A percentile compares a stretch with the other conserved stretches of the same genome.
phyloP scores from a whole-genome alignment of 2,888 invertebrate genomes.

The Encarsia formosa region DNA sequence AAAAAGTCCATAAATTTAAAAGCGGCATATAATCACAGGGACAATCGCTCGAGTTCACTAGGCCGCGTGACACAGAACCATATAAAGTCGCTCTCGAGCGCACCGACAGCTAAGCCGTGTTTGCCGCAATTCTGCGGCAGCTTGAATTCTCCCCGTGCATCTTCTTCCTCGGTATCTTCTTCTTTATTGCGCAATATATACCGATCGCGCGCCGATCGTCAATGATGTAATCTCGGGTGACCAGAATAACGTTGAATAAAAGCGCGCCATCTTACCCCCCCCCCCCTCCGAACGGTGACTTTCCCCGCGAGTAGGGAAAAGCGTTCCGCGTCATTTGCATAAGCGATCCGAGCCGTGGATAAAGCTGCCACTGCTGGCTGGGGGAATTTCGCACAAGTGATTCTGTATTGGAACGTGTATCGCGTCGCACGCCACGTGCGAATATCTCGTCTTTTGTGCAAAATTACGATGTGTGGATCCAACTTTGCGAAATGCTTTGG shows the following conservation, averaged over 20 bases:
- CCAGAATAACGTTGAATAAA: constrained; percentile 26
- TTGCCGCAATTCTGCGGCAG: background rate
- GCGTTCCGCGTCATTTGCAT: constrained; percentile 19
- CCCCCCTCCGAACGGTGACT: constrained; percentile 10
- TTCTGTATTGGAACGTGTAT: background rate
- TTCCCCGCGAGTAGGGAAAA: constrained; percentile 16
- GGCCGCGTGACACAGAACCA: background rate
- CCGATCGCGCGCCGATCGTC: constrained; percentile 21
- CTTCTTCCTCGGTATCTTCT: constrained; percentile 12
- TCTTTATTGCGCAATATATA: constrained; percentile 11
- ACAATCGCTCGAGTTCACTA: constrained; percentile 9
- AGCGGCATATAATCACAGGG: background rate
- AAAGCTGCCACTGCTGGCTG: background rate
- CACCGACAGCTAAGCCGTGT: constrained; percentile 3
- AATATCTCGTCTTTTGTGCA: background rate
- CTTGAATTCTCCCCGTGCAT: background rate
- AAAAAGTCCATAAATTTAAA: too few species aligned
- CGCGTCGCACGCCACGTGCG: constrained; percentile 1
- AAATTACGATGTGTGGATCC: too few species aligned
- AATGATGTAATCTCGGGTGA: constrained; percentile 29
- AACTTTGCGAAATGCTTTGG: too few species aligned
- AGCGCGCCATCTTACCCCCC: constrained; percentile 1
- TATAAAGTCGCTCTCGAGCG: background rate
- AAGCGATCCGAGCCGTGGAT: constrained; percentile 8
- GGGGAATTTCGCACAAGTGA: background rate